Base-by-base conservation (phyloP, 2,797 vertebrate species). In the Sylvia borin region DNA sequence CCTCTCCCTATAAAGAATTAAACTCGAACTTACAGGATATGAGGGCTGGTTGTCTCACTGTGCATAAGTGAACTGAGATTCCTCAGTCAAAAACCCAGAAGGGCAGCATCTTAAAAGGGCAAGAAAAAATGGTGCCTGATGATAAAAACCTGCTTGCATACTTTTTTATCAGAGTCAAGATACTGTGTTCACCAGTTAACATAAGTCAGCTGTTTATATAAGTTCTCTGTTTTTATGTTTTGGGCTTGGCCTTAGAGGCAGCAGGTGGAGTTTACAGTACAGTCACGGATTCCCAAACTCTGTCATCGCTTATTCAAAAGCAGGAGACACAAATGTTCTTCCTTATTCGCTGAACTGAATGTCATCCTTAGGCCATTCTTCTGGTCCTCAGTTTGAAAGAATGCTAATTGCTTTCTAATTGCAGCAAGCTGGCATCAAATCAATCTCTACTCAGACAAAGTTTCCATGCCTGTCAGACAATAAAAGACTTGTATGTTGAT, bases 321-420 rank as follows among this genome's bases (percentile, higher is more conserved):
- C 45, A 80, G 25, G 40, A 72, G 48, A 58, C 13, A n/a, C 8
- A 32, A 16, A 40, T 94, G 79, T 92, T 73, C 48, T 81, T 81
- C 18, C 58, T 86, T 51, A 50, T 84, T 92, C 71, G 31, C 26
- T 53, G 27, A 86, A 55, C 22, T 81, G 48, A 86, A 89, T 64
- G 36, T 68, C 67, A 86, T 93, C 64, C 48, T 78, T 45, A 53
- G 60, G 70, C 79, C 62, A 43, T 83, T 91, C 43, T 91, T 93
- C 76, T 90, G 79, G 70, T 83, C 82, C 27, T 75, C 21, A 31
- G 54, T 94, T 95, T 73, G 79, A 76, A 90, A 66, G 87, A 90
- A 91, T 88, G 70, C 66, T 95, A 96, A 95, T 92, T 88, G 20
- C 62, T 95, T 90, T 61, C 43, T 93, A 96, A 96, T 92, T 92